phyloP scores from a whole-genome alignment of 2,113 vertebrate species.

The Fregata magnificens region DNA sequence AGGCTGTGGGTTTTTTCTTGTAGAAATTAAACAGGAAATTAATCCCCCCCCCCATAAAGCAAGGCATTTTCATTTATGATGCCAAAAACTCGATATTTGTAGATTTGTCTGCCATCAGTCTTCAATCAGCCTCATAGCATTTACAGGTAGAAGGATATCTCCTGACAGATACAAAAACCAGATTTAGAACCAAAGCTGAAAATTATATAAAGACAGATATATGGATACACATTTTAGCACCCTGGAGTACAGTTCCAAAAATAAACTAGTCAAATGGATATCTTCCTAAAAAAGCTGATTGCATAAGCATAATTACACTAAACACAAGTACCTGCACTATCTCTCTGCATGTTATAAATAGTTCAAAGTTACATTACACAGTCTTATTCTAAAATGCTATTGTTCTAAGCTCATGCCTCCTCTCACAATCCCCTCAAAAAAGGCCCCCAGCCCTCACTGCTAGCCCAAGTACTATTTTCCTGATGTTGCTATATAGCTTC shows the following conservation, averaged over 20 bases:
- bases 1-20: neutral
- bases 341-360: constrained; percentile 70
- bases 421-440: neutral
- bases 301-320: constrained; percentile 79
- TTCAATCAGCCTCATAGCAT: constrained; percentile 60
- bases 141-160: constrained; percentile 45
- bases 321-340: constrained; percentile 75
- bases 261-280: constrained; percentile 75
- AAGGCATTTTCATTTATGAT: constrained; percentile 27
- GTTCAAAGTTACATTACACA: constrained; percentile 73
- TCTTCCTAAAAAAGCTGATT: constrained; percentile 74
- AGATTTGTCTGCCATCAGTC: neutral
- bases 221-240: constrained; percentile 68
- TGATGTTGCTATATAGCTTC: neutral
- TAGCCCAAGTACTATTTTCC: constrained; percentile 1
- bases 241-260: constrained; percentile 78
- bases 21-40: constrained; percentile 43
- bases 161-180: constrained; percentile 74
- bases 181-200: constrained; percentile 64
- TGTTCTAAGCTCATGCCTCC: constrained; percentile 64
- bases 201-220: constrained; percentile 75
- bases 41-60: neutral
- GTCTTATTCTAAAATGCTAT: constrained; percentile 72
- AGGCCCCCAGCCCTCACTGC: neutral
- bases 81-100: constrained; percentile 16